Evolutionary conservation across 2,888 invertebrate species (phyloP).

Genomic region (Trichopria drosophilae): DNA sequence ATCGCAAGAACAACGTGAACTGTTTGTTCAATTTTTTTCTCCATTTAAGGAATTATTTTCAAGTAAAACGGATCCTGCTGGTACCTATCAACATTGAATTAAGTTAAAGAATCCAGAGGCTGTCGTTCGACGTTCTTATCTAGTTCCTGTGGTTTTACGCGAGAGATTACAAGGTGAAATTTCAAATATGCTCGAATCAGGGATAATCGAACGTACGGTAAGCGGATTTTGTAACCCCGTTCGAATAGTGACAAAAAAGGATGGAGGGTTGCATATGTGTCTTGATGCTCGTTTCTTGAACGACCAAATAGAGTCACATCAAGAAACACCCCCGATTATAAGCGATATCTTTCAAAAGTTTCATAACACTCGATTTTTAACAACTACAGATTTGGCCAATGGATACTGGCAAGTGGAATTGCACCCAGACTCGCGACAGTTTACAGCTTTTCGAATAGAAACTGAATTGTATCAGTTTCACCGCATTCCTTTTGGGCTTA

Average conservation of each 20-base stretch:
- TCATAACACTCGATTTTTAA: too few relatives aligned
- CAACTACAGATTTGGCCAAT: too few relatives aligned
- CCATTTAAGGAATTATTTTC: neutral
- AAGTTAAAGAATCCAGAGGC: neutral
- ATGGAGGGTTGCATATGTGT: constrained; percentile 42
- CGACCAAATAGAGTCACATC: too few relatives aligned
- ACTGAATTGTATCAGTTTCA: constrained; percentile 30
- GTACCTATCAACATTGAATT: neutral
- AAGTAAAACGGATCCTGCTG: neutral
- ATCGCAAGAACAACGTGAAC: neutral
- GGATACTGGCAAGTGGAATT: constrained; percentile 27
- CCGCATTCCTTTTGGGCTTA: constrained; percentile 42
- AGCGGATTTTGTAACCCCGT: constrained; percentile 2
- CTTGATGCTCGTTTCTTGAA: too few relatives aligned
- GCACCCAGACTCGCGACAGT: constrained; percentile 12
- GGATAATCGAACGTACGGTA: neutral
- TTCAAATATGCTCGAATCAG: neutral
- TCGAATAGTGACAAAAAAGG: constrained; percentile 35
- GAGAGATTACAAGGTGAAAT: neutral
- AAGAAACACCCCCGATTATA: constrained; percentile 31
- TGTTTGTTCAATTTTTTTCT: neutral
- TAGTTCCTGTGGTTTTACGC: neutral
- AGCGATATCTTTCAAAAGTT: too few relatives aligned
- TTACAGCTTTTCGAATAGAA: constrained; percentile 22
- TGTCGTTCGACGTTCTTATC: neutral